Base-by-base conservation (phyloP, 2,888 invertebrate genomes). In the Aspidapion aeneum region DNA sequence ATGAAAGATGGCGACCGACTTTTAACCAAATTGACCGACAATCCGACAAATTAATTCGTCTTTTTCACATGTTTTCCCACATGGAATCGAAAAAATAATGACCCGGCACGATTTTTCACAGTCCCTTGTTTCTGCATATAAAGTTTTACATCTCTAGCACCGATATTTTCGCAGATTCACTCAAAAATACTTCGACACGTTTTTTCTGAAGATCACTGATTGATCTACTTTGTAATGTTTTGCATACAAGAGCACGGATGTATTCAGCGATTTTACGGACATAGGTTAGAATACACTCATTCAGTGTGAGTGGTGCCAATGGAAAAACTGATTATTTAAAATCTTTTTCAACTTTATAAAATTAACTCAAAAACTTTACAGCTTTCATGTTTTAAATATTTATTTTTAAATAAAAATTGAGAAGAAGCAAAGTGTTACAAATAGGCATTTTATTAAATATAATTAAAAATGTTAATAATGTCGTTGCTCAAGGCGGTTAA, bases 1-100 rank as follows among this genome's bases (percentile, higher is more conserved):
- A n/a, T n/a, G n/a, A n/a, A 84, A 84, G 83, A 84, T 84, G 84
- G 84, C 84, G 82, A 82, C 82, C 80, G 80, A 78, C 79, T 79
- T 79, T 78, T 79, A 79, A 77, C 78, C 77, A 76, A 35, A 77
- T 78, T 77, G 75, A n/a, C n/a, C n/a, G n/a, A n/a, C n/a, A n/a
- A n/a, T n/a, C 78, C 78, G 78, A 78, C 79, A 78, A 79, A 79
- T 81, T 78, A 78, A 78, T 77, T 78, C 78, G 78, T 79, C 79
- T 80, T 79, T 78, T 78, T 79, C 75, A 71, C 74, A 70, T 70
- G 74, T 75, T 76, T 77, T 35, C 12, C 35, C 3, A 7, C 3
- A 35, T 12, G 35, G 12, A 35, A 35, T 35, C 35, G 5, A 12
- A 35, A 12, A 35, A 7, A 35, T 35, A 35, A 7, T 12, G 35